A percentile compares a stretch with the other conserved stretches of the same genome.
Conservation (phyloP, 2,797 vertebrate species). For the Trematomus bernacchii region DNA sequence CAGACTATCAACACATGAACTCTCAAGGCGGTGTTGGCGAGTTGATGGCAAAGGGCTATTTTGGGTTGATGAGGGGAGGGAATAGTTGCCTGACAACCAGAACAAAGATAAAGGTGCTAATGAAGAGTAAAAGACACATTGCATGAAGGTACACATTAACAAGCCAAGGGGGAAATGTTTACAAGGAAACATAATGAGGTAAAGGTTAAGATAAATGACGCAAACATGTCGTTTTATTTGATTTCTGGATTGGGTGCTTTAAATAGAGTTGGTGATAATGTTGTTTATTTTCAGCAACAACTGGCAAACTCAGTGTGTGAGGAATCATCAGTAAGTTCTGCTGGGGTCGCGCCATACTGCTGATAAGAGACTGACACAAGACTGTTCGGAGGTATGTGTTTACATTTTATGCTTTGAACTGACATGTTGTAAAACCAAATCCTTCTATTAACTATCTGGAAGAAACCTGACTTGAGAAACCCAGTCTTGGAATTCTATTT, state of each 20-base stretch:
- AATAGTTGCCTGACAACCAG: conserved; percentile 56
- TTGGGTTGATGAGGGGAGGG: conserved; percentile 38
- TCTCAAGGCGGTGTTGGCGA: conserved; percentile 13
- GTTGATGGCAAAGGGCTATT: conserved; percentile 57
- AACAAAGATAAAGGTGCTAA: conserved; percentile 46
- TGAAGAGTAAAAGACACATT: conserved; percentile 23
- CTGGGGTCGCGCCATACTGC: conserved; percentile 1
- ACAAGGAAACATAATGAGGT: neutral
- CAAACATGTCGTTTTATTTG: neutral
- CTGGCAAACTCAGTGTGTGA: conserved; percentile 7
- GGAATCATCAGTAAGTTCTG: neutral
- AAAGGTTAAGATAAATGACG: neutral
- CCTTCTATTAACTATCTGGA: neutral
- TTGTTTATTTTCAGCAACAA: conserved; percentile 33
- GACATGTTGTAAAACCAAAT: neutral
- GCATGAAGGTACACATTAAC: conserved; percentile 29
- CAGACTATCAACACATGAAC: conserved; percentile 52
- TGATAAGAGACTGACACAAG: conserved; percentile 33
- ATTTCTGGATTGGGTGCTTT: conserved; percentile 3
- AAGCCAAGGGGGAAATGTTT: conserved; percentile 22
- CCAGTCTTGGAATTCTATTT: neutral
- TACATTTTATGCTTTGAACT: neutral
- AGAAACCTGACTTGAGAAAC: neutral
- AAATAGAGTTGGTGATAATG: conserved; percentile 18
- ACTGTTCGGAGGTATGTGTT: conserved; percentile 6